Percentiles rank a stretch among this genome's conserved stretches.
Evolutionary conservation across 2,797 vertebrate species (phyloP).

Genomic region (Siniperca obscura): DNA sequence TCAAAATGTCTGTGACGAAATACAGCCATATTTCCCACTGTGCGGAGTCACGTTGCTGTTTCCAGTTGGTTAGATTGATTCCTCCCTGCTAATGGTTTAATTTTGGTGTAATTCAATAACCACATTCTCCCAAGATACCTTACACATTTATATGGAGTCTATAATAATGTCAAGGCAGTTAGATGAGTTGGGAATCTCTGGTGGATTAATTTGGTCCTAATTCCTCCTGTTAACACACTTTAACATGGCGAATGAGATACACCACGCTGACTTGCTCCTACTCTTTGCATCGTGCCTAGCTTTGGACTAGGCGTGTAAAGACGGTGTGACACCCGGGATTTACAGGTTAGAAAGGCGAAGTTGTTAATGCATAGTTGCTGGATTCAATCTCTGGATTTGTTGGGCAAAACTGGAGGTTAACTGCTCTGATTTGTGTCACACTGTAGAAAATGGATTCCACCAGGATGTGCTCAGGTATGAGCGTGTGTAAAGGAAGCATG

Average conservation of each 20-base stretch:
- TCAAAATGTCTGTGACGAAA: constrained; percentile 50
- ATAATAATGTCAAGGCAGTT: constrained; percentile 78
- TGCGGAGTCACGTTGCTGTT: constrained; percentile 34
- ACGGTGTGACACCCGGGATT: neutral
- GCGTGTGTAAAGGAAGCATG: constrained; percentile 18
- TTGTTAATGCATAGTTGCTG: neutral
- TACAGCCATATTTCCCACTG: constrained; percentile 26
- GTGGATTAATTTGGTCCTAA: constrained; percentile 80
- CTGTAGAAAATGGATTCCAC: constrained; percentile 10
- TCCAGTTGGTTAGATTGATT: constrained; percentile 76
- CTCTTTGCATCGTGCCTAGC: constrained; percentile 28
- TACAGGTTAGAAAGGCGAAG: neutral
- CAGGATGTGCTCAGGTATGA: neutral
- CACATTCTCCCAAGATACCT: constrained; percentile 74
- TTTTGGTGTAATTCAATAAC: constrained; percentile 83
- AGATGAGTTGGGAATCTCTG: constrained; percentile 77
- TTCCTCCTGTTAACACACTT: constrained; percentile 82
- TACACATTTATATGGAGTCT: constrained; percentile 78
- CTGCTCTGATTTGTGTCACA: constrained; percentile 12
- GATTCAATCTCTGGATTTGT: constrained; percentile 8
- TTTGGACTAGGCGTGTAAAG: constrained; percentile 19
- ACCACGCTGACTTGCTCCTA: constrained; percentile 31
- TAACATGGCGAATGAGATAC: constrained; percentile 72
- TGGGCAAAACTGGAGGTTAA: constrained; percentile 9
- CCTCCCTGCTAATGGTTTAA: constrained; percentile 79